Conservation (phyloP, 2,797 vertebrate genomes). For the Salarias fasciatus region DNA sequence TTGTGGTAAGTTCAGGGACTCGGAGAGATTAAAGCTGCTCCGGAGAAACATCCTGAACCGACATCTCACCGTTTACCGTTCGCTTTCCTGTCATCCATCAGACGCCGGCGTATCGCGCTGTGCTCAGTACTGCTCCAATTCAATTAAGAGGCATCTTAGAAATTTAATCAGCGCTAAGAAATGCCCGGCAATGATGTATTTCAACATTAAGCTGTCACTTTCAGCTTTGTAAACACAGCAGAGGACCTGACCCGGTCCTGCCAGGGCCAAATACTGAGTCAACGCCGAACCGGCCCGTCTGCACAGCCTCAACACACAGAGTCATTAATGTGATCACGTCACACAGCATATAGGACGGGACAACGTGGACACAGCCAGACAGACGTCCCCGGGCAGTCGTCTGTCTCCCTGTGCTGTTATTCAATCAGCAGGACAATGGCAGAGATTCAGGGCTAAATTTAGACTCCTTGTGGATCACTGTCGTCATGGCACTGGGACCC, state of each 20-base stretch:
- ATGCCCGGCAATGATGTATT: not conserved
- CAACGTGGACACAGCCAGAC: constrained; percentile 46
- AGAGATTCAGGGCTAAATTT: constrained; percentile 57
- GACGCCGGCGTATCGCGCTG: not conserved
- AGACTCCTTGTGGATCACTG: constrained; percentile 35
- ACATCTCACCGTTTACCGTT: not conserved
- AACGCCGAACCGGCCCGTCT: not conserved
- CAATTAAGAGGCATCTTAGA: constrained; percentile 6
- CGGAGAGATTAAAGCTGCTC: not conserved
- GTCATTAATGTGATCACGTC: constrained; percentile 7
- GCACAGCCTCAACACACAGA: constrained; percentile 5
- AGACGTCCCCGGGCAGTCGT: constrained; percentile 35
- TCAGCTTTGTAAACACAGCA: constrained; percentile 13
- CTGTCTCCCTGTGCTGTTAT: constrained; percentile 37
- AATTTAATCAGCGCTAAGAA: constrained; percentile 11
- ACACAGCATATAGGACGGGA: constrained; percentile 27
- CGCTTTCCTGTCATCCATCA: not conserved
- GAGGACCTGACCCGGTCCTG: not conserved
- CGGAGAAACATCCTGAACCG: not conserved
- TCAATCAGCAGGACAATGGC: constrained; percentile 62
- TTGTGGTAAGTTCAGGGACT: too few relatives aligned
- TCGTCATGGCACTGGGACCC: constrained; percentile 47
- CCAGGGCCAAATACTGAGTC: too few relatives aligned
- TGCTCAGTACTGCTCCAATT: constrained; percentile 4
- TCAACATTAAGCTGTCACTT: constrained; percentile 24